A percentile compares a stretch with the other conserved stretches of the same genome.
phyloP scores from a whole-genome alignment of 1,140 invertebrate species.

The Parapsyche elsis region DNA sequence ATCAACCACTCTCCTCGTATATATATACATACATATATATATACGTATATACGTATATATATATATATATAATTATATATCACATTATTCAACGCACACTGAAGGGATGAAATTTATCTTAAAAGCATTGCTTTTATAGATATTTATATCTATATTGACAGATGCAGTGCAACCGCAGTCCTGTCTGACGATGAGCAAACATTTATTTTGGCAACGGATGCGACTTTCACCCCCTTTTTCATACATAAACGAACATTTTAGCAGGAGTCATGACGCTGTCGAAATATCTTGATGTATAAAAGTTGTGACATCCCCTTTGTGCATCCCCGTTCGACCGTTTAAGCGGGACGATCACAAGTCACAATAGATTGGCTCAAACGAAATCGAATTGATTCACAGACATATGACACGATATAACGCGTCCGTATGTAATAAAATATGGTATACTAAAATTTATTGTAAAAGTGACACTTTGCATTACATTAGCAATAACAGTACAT shows the following conservation, averaged over 20 bases:
- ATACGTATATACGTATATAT: not conserved
- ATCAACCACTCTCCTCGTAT: not conserved
- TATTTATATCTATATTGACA: too few species aligned
- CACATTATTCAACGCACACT: not conserved
- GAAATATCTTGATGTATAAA: constrained; percentile 16
- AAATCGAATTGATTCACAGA: too few species aligned
- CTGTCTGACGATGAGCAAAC: constrained; percentile 32
- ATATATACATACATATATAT: not conserved
- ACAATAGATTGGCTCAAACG: too few species aligned
- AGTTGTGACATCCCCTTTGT: constrained; percentile 20
- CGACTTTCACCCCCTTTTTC: not conserved
- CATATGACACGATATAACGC: too few species aligned
- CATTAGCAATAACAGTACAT: too few species aligned
- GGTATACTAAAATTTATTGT: too few species aligned
- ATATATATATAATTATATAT: not conserved
- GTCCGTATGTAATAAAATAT: too few species aligned
- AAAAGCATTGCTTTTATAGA: too few species aligned
- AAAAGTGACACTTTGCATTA: too few species aligned
- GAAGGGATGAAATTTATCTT: too few species aligned
- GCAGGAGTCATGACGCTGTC: not conserved
- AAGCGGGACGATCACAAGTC: not conserved
- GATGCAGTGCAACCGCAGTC: constrained; percentile 6
- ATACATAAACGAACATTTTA: constrained; percentile 2
- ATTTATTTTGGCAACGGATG: constrained; percentile 10
- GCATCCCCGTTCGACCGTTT: constrained; percentile 1